Conservation (phyloP, 2,797 vertebrate genomes). For the Thaleichthys pacificus region DNA sequence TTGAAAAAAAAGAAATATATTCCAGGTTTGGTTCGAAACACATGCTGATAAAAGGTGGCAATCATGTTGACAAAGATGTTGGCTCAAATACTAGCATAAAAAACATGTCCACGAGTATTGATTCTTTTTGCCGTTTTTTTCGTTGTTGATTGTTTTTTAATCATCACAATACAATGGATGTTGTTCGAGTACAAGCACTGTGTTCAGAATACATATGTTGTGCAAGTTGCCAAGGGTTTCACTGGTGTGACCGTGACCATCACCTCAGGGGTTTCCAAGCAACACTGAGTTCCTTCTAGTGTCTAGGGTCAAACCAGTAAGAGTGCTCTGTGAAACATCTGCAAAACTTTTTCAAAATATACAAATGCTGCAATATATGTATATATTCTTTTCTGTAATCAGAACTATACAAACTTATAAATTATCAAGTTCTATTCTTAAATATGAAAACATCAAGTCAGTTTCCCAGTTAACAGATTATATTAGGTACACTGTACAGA, state of each 20-base stretch:
- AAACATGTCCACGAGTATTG: constrained; percentile 35
- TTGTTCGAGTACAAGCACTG: constrained; percentile 36
- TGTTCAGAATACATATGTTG: constrained; percentile 38
- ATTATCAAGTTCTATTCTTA: constrained; percentile 67
- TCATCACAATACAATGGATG: constrained; percentile 32
- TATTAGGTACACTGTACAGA: constrained; percentile 60
- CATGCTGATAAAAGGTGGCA: constrained; percentile 54
- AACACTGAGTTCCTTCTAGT: constrained; percentile 45
- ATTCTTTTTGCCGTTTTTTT: constrained; percentile 36
- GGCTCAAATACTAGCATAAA: constrained; percentile 60
- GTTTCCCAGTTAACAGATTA: constrained; percentile 62
- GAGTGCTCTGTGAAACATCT: constrained; percentile 14
- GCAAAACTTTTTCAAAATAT: constrained; percentile 38
- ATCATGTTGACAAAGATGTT: constrained; percentile 46
- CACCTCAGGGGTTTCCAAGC: constrained; percentile 17
- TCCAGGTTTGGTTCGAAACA: constrained; percentile 48
- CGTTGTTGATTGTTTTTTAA: too few species aligned
- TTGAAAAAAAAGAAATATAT: constrained; percentile 64
- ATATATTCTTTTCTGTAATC: constrained; percentile 11
- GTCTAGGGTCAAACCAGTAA: background rate
- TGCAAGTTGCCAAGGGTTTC: constrained; percentile 29
- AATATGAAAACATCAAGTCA: constrained; percentile 73
- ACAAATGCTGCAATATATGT: constrained; percentile 49
- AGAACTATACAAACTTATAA: constrained; percentile 67
- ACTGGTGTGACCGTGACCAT: too few species aligned